These are phyloP conservation scores for Drosophila repleta DNA, from an alignment of 1,140 invertebrate species.

Conservation along the genomic window DNA sequence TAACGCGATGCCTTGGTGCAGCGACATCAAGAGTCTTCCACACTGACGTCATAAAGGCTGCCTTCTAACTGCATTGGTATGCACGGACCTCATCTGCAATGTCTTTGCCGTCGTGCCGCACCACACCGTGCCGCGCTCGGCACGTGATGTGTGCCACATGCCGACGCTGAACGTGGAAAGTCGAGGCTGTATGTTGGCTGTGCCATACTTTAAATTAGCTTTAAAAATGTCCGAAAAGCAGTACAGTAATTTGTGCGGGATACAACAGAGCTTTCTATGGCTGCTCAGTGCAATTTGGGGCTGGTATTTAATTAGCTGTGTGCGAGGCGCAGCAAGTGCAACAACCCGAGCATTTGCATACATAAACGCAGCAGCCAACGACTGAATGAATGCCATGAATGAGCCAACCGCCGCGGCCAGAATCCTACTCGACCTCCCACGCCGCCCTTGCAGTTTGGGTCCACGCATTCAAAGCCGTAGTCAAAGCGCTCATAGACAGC, in stretches of 20 bases:
- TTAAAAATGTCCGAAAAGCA: constrained; percentile 53
- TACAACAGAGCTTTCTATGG: constrained; percentile 55
- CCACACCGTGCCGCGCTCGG: constrained; percentile 35
- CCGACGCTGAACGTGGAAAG: constrained; percentile 12
- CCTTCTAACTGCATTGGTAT: constrained; percentile 67
- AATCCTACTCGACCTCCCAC: too few species aligned
- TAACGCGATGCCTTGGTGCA: neutral
- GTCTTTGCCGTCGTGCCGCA: constrained; percentile 53
- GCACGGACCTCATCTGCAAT: constrained; percentile 69
- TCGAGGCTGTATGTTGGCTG: neutral
- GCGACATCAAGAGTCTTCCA: constrained; percentile 53
- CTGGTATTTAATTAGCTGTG: constrained; percentile 72
- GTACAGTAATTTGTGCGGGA: constrained; percentile 48
- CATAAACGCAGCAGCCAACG: constrained; percentile 27
- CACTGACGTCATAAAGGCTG: constrained; percentile 74
- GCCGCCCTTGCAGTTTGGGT: too few species aligned
- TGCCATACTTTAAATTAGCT: constrained; percentile 68
- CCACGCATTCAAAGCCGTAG: constrained; percentile 50
- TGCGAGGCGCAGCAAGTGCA: constrained; percentile 71
- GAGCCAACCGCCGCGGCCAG: neutral
- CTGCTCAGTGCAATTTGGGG: constrained; percentile 48
- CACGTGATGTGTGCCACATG: constrained; percentile 80
- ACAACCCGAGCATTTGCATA: constrained; percentile 74
- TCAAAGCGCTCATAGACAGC: constrained; percentile 3
- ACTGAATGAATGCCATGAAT: constrained; percentile 65